Percentiles rank a stretch among this genome's conserved stretches.
Evolutionary conservation across 2,113 vertebrate species (phyloP).

Genomic region (Catharus minimus): DNA sequence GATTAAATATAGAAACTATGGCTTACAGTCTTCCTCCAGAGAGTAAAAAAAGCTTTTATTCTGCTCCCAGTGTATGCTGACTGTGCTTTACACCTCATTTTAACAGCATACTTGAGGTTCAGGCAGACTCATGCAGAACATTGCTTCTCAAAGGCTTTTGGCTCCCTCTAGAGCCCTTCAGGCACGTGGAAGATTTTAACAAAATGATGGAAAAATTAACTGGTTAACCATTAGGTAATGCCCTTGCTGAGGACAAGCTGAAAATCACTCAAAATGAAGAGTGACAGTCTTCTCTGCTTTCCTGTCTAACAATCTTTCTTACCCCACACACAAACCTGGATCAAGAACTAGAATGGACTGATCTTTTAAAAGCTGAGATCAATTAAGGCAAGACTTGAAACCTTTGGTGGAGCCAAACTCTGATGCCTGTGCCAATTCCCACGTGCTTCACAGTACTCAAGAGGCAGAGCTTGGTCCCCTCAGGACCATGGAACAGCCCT

Average conservation of each 20-base stretch:
- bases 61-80: background rate
- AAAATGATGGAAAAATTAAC: background rate
- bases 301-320: background rate
- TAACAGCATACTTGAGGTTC: background rate
- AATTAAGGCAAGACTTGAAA: background rate
- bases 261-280: background rate
- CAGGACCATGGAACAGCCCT: background rate
- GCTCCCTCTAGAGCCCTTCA: constrained; percentile 65
- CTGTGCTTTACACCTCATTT: constrained; percentile 9
- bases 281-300: background rate
- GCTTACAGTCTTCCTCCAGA: background rate
- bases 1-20: constrained; percentile 33
- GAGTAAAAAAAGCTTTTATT: constrained; percentile 1
- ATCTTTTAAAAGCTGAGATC: background rate
- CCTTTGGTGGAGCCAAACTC: background rate
- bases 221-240: background rate
- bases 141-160: constrained; percentile 4
- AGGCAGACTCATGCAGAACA: background rate
- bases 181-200: background rate
- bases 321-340: background rate
- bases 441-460: background rate
- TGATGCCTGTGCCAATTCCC: background rate
- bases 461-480: background rate
- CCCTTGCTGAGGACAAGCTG: background rate
- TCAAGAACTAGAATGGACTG: background rate